These are phyloP conservation scores for Serripes groenlandicus DNA, from an alignment of 2,888 invertebrate species.

Conservation along the genomic window DNA sequence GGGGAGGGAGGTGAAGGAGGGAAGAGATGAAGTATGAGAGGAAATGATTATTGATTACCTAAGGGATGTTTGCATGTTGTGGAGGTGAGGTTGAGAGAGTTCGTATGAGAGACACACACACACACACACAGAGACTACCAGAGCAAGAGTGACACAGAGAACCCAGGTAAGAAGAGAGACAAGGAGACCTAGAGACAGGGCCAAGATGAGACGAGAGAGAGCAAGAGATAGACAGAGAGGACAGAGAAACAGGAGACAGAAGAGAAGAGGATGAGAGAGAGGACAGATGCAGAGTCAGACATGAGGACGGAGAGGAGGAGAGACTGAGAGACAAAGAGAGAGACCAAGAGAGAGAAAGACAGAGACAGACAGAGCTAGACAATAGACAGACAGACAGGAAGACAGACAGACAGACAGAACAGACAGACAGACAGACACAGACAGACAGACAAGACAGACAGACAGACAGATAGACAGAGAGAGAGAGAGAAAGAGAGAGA, in stretches of 20 bases:
- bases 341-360: neutral
- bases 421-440: slow-evolving; percentile 7
- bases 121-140: no score
- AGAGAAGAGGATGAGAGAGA: neutral
- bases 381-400: slow-evolving; percentile 8
- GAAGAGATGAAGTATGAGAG: no score
- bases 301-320: neutral
- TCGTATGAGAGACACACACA: no score
- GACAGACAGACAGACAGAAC: neutral
- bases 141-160: no score
- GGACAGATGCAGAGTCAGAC: neutral
- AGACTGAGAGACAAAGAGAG: neutral
- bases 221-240: neutral
- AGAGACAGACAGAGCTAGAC: neutral
- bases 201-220: neutral
- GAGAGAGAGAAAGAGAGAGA: neutral
- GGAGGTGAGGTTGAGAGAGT: no score
- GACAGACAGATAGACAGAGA: neutral
- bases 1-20: no score
- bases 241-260: neutral
- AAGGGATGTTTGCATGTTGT: no score
- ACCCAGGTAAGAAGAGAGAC: no score
- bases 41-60: no score
- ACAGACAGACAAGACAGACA: neutral
- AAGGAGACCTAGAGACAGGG: no score